Percentiles rank a stretch among this genome's conserved stretches.
Evolutionary conservation across 1,140 invertebrate genomes (phyloP).

Genomic region (Ridgeia piscesae): DNA sequence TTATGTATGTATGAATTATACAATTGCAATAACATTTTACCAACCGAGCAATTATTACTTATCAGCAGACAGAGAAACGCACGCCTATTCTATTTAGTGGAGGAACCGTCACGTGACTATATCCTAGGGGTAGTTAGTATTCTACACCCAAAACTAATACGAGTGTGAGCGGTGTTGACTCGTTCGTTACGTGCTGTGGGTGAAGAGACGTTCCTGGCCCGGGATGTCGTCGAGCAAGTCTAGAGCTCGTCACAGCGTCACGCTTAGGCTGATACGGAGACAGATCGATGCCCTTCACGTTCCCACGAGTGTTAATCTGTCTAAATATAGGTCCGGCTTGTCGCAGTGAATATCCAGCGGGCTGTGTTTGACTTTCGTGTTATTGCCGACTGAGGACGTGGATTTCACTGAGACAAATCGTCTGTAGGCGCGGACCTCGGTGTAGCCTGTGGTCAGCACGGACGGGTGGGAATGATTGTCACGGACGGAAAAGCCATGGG

Average conservation of each 20-base stretch:
- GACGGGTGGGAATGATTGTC: conserved; percentile 5
- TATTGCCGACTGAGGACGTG: background rate
- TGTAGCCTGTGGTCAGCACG: background rate
- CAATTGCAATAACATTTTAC: too few species aligned
- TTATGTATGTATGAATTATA: too few species aligned
- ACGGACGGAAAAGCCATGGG: too few species aligned
- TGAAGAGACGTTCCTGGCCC: background rate
- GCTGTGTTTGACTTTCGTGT: background rate
- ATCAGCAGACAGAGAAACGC: too few species aligned
- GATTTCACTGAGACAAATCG: background rate
- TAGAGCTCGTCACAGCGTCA: background rate
- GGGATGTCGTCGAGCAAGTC: background rate
- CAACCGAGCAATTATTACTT: too few species aligned
- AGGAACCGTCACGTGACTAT: too few species aligned
- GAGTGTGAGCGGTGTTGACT: background rate
- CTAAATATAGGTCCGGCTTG: background rate
- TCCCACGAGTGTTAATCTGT: background rate
- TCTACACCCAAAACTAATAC: background rate
- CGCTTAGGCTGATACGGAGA: background rate
- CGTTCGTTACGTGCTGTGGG: background rate
- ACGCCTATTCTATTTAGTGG: too few species aligned
- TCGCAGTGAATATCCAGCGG: background rate
- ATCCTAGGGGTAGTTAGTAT: too few species aligned
- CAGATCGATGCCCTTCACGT: background rate
- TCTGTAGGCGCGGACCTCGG: background rate